Evolutionary conservation across 2,797 vertebrate species (phyloP).

Genomic region (Sebastiscus tertius): DNA sequence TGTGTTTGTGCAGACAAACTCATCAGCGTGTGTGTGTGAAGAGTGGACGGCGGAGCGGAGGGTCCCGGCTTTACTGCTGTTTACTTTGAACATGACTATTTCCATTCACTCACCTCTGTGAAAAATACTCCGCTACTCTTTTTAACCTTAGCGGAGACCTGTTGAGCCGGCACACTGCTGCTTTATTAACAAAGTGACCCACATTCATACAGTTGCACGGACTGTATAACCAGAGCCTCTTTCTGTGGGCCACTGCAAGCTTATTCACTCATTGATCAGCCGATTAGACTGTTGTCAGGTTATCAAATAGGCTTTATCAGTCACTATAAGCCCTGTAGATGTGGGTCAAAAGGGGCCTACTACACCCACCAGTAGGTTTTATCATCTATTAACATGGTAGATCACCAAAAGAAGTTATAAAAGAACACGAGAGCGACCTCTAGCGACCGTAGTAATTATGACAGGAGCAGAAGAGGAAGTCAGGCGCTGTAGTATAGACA

Average conservation of each 20-base stretch:
- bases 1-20: constrained; percentile 39
- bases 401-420: no score
- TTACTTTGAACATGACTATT: constrained; percentile 53
- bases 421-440: background rate
- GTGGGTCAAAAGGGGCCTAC: no score
- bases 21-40: constrained; percentile 69
- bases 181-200: constrained; percentile 19
- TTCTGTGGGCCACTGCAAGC: background rate
- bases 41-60: constrained; percentile 19
- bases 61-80: constrained; percentile 22
- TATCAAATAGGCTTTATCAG: no score
- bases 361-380: no score
- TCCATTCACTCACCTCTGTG: constrained; percentile 60
- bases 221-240: background rate
- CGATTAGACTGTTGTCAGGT: no score
- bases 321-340: no score
- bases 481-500: no score
- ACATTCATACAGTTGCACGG: background rate
- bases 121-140: constrained; percentile 58
- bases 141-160: constrained; percentile 52
- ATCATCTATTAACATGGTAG: no score
- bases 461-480: no score
- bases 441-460: no score
- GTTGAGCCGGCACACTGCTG: constrained; percentile 20
- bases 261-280: no score